Conservation (phyloP, 2,113 vertebrate genomes). For the Ammodytes marinus region DNA sequence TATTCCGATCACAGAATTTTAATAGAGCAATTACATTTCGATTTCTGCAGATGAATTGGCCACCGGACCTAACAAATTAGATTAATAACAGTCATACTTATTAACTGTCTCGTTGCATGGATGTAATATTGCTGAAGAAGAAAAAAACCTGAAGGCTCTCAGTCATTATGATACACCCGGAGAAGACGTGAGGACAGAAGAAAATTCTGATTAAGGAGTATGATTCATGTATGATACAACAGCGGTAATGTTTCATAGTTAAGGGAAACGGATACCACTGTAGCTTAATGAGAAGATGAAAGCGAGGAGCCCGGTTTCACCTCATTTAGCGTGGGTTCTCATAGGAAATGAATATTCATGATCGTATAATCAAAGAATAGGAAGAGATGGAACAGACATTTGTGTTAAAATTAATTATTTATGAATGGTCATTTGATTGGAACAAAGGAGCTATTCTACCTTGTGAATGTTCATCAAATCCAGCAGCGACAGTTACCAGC, state of each 20-base stretch:
- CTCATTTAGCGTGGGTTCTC: conserved; percentile 18
- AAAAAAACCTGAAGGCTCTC: background rate
- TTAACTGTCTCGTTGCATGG: conserved; percentile 40
- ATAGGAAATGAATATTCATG: conserved; percentile 67
- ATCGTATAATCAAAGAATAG: conserved; percentile 44
- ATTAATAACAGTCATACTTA: conserved; percentile 61
- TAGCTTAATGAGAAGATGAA: conserved; percentile 48
- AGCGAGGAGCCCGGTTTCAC: conserved; percentile 12
- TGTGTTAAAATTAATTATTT: conserved; percentile 19
- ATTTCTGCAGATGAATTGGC: conserved; percentile 50
- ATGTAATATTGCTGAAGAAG: conserved; percentile 30
- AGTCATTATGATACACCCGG: background rate
- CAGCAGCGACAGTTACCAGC: background rate
- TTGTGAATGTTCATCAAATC: background rate
- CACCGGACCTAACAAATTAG: conserved; percentile 33
- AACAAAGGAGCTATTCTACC: background rate
- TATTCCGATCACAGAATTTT: conserved; percentile 49
- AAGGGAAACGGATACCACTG: conserved; percentile 28
- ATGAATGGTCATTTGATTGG: conserved; percentile 18
- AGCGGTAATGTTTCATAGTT: conserved; percentile 43
- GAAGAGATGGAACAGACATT: conserved; percentile 30
- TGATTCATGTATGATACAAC: conserved; percentile 44
- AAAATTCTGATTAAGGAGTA: conserved; percentile 1
- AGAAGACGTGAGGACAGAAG: background rate
- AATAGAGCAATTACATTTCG: conserved; percentile 64